phyloP scores from a whole-genome alignment of 2,888 invertebrate species.

The Quadroppia sp. region DNA sequence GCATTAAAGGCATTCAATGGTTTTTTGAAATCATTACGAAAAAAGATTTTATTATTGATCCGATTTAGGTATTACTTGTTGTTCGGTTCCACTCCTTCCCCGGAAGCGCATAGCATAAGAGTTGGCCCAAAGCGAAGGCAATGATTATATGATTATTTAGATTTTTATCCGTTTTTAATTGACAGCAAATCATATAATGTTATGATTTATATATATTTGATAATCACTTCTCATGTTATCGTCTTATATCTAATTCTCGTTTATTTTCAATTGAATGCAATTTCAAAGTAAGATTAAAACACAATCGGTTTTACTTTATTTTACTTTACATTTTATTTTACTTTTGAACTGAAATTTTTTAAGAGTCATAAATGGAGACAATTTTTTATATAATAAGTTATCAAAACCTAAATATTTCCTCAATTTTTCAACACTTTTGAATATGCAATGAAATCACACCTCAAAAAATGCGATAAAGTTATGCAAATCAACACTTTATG shows the following conservation, averaged over 20 bases:
- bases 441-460: neutral
- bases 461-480: neutral
- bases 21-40: neutral
- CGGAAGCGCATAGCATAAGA: slow-evolving; percentile 28
- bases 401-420: neutral
- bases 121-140: slow-evolving; percentile 17
- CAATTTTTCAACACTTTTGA: neutral
- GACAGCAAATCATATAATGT: slow-evolving; percentile 8
- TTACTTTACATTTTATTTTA: neutral
- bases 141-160: neutral
- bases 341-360: neutral
- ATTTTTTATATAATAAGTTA: neutral
- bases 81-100: slow-evolving; percentile 29
- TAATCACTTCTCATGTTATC: slow-evolving; percentile 3
- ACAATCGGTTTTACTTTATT: too few relatives aligned
- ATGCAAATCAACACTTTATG: neutral
- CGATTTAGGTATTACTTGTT: neutral
- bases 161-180: slow-evolving; percentile 30
- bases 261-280: neutral
- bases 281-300: too few relatives aligned
- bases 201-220: slow-evolving; percentile 7
- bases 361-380: neutral
- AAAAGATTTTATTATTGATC: neutral
- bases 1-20: neutral
- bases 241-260: neutral